Conservation (phyloP, 2,888 invertebrate genomes). For the Bombylius discolor region DNA sequence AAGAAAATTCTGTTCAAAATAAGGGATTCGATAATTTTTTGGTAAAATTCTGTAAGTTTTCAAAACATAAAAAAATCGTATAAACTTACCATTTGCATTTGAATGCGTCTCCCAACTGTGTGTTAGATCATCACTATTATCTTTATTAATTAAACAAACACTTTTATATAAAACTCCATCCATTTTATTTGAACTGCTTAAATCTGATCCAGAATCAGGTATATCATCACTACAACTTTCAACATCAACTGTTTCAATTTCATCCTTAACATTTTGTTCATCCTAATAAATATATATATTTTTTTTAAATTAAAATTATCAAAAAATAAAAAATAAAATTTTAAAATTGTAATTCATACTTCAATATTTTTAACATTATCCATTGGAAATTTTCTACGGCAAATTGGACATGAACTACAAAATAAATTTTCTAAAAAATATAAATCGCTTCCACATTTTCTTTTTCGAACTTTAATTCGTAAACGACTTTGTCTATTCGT, state of each 20-base stretch:
- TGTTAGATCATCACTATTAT: conserved; percentile 24
- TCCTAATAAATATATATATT: conserved; percentile 15
- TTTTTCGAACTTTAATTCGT: conserved; percentile 51
- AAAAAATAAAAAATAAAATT: neutral
- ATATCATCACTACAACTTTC: conserved; percentile 42
- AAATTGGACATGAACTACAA: conserved; percentile 49
- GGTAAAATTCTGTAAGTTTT: too few relatives aligned
- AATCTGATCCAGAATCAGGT: conserved; percentile 34
- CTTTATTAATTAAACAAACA: conserved; percentile 33
- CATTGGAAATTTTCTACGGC: conserved; percentile 36
- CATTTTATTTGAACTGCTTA: conserved; percentile 24
- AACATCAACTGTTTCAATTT: conserved; percentile 57
- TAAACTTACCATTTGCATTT: conserved; percentile 15
- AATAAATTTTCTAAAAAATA: conserved; percentile 36
- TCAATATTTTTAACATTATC: conserved; percentile 49
- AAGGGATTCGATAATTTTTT: too few relatives aligned
- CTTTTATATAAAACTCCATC: conserved; percentile 34
- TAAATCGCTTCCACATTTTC: conserved; percentile 47
- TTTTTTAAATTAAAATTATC: neutral
- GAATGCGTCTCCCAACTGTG: conserved; percentile 16
- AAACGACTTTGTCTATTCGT: conserved; percentile 56
- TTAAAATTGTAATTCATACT: conserved; percentile 33
- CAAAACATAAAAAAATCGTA: neutral
- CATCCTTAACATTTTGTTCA: conserved; percentile 37
- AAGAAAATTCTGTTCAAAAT: too few relatives aligned